Base-by-base conservation (phyloP, 2,888 invertebrate species). In the Euclidia mi region DNA sequence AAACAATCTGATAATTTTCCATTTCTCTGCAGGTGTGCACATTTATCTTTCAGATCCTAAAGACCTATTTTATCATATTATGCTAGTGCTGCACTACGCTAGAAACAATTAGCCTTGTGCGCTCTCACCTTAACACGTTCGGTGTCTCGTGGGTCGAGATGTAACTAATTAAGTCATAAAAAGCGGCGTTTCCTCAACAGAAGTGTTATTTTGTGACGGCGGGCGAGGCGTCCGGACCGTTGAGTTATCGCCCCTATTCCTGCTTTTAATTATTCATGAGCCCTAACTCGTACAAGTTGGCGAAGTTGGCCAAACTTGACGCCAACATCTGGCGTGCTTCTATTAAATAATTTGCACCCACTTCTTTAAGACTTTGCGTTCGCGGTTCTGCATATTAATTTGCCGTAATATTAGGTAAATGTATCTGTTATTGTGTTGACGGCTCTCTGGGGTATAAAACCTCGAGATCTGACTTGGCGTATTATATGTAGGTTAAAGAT, bases 241-340 rank as follows among this genome's bases (percentile, higher is more conserved):
- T 90, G 90, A 92, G 88, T 92, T 92, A 92, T 91, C 84, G 85
- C 81, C 79, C 75, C 77, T 79, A 82, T 82, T 81, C 81, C 80
- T 73, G 83, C 77, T 82, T 92, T 92, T 91, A 92, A 92, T 92
- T 91, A 92, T 92, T 92, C 91, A 91, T 90, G 90, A 91, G 85
- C 71, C 45, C 45, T 68, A 63, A 61, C 79, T 78, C 81, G 80
- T 81, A 83, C 83, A 87, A 89, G 84, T 90, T 89, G 46, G 44
- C 17, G 45, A 35, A 56, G 49, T 56, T 84, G 79, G 81, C 78
- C 80, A 81, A 56, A 86, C 82, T 90, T 79, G 69, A 74, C 77
- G 65, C 79, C 84, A 81, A 80, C 91, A 91, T 87, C 90, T 92
- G 90, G 85, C 78, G 76, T 76, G 81, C 79, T 80, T 79, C 82